A percentile compares a stretch with the other conserved stretches of the same genome.
These are phyloP conservation scores for Drosophila bipectinata DNA, from an alignment of 1,140 invertebrate genomes.

Conservation along the genomic window DNA sequence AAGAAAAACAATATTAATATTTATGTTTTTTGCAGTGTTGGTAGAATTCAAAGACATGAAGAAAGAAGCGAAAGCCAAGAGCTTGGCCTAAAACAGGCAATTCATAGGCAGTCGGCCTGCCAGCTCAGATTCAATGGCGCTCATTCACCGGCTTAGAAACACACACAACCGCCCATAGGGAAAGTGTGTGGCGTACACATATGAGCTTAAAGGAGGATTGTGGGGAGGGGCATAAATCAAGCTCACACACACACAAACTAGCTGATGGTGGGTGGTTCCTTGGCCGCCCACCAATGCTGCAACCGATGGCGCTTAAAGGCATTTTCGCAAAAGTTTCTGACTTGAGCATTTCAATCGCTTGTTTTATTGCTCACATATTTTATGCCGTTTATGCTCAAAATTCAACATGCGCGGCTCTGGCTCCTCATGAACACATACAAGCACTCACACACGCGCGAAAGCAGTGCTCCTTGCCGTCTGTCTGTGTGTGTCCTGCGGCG, in stretches of 20 bases:
- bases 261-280: not conserved
- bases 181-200: conserved; percentile 48
- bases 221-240: conserved; percentile 71
- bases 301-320: conserved; percentile 77
- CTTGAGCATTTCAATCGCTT: conserved; percentile 81
- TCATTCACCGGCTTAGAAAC: conserved; percentile 74
- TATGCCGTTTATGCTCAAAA: conserved; percentile 82
- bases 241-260: conserved; percentile 19
- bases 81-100: conserved; percentile 68
- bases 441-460: conserved; percentile 16
- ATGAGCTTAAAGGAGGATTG: not conserved
- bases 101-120: conserved; percentile 64
- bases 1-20: too few relatives aligned
- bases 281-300: conserved; percentile 28
- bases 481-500: conserved; percentile 62
- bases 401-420: conserved; percentile 55
- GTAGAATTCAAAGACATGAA: not conserved
- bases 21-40: not conserved
- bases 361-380: conserved; percentile 82
- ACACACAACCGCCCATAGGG: conserved; percentile 39
- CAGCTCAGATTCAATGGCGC: conserved; percentile 68
- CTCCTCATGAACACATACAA: conserved; percentile 10
- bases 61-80: conserved; percentile 34
- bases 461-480: conserved; percentile 43
- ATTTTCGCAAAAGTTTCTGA: conserved; percentile 77